Conservation (phyloP, 2,888 invertebrate species). For the Marronus borbonicus region DNA sequence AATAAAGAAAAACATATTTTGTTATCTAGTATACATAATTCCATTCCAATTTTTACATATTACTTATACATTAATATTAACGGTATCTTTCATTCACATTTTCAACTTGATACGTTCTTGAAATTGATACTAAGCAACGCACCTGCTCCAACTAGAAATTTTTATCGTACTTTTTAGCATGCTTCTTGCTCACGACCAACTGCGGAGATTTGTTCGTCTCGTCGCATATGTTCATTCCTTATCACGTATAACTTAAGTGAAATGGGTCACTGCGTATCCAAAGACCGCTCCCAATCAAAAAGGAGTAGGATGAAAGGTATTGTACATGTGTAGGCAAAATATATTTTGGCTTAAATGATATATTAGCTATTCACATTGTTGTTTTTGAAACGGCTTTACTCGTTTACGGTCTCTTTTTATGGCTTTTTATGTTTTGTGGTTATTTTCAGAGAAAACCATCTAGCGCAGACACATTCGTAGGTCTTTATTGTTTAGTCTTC, state of each 20-base stretch:
- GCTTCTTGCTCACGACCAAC: slow-evolving; percentile 2
- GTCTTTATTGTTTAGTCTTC: slow-evolving; percentile 12
- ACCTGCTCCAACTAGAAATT: neutral
- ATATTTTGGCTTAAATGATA: neutral
- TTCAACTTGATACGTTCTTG: neutral
- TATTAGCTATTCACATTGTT: slow-evolving; percentile 20
- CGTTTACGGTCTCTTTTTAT: slow-evolving; percentile 25
- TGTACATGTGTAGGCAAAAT: too few species aligned
- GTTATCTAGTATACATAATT: too few species aligned
- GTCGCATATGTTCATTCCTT: slow-evolving; percentile 23
- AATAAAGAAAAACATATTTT: too few species aligned
- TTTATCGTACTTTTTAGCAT: neutral
- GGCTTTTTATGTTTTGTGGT: neutral
- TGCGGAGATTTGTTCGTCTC: slow-evolving; percentile 11
- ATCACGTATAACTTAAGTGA: neutral
- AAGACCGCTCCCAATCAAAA: too few species aligned
- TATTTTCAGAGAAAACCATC: slow-evolving; percentile 11
- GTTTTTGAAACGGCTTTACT: slow-evolving; percentile 31
- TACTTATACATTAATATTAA: too few species aligned
- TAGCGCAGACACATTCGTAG: neutral
- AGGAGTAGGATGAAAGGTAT: too few species aligned
- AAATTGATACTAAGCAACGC: neutral
- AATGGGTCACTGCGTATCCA: too few species aligned
- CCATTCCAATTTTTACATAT: too few species aligned
- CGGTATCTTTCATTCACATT: too few species aligned